Evolutionary conservation across 2,797 vertebrate species (phyloP).

Genomic region (Chelmon rostratus): DNA sequence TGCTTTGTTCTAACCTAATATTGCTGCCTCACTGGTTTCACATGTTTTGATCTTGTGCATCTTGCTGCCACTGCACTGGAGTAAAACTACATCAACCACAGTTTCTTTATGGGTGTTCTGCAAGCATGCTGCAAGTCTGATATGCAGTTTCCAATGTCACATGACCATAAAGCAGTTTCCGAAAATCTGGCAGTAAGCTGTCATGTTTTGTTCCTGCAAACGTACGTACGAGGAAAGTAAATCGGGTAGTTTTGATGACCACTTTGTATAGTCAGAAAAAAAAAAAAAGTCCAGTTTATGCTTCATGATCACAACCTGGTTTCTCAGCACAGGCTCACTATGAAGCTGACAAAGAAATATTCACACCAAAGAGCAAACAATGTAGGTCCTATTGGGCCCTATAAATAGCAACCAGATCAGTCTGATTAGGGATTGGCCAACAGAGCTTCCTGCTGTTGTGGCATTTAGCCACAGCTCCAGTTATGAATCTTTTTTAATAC

Average conservation of each 20-base stretch:
- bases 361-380: slow-evolving; percentile 39
- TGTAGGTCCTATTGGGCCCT: slow-evolving; percentile 23
- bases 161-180: background rate
- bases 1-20: background rate
- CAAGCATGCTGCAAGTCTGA: slow-evolving; percentile 2
- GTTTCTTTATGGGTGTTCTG: slow-evolving; percentile 8
- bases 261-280: background rate
- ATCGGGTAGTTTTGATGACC: background rate
- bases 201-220: background rate
- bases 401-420: slow-evolving; percentile 54
- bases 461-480: slow-evolving; percentile 21
- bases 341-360: slow-evolving; percentile 19
- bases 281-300: accelerated
- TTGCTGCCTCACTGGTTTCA: background rate
- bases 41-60: background rate
- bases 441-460: slow-evolving; percentile 38
- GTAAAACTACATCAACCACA: slow-evolving; percentile 5
- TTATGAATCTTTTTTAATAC: background rate
- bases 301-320: background rate
- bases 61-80: background rate
- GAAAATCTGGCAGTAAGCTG: background rate
- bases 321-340: slow-evolving; percentile 11
- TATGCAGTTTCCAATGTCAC: background rate
- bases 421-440: slow-evolving; percentile 32
- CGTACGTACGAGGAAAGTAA: background rate